Evolutionary conservation across 2,113 vertebrate genomes (phyloP).

Genomic region (Protomyctophum bolini): DNA sequence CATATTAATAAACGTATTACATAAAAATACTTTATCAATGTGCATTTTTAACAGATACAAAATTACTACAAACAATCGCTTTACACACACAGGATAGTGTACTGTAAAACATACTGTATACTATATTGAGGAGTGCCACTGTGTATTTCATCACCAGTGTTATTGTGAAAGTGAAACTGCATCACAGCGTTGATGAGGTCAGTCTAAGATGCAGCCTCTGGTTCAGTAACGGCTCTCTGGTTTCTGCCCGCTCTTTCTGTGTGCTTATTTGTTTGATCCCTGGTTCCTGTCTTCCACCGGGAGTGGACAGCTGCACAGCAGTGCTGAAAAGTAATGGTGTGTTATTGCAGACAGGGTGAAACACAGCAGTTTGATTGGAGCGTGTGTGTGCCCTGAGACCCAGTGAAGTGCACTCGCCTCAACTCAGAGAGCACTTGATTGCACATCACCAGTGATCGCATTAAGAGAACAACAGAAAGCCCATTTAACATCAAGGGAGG

Average conservation of each 20-base stretch:
- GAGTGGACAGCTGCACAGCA: conserved; percentile 58
- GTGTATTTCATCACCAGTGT: conserved; percentile 27
- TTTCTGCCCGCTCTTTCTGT: conserved; percentile 41
- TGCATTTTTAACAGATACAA: too few species aligned
- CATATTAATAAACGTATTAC: too few species aligned
- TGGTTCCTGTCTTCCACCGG: conserved; percentile 45
- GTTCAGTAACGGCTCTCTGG: conserved; percentile 61
- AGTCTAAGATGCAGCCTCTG: conserved; percentile 51
- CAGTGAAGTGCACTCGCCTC: conserved; percentile 74
- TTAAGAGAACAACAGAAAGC: conserved; percentile 75
- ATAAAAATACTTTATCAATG: too few species aligned
- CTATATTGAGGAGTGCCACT: not conserved
- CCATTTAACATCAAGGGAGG: conserved; percentile 67
- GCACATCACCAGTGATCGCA: conserved; percentile 77
- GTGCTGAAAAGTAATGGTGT: conserved; percentile 65
- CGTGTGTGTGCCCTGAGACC: conserved; percentile 62
- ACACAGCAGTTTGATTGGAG: conserved; percentile 74
- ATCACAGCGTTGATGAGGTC: conserved; percentile 46
- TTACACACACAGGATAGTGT: too few species aligned
- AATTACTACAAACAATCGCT: too few species aligned
- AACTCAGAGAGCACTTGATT: conserved; percentile 79
- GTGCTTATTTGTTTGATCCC: conserved; percentile 64
- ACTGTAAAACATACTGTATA: not conserved
- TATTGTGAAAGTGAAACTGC: conserved; percentile 19
- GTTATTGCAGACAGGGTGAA: conserved; percentile 61